A percentile compares a stretch with the other conserved stretches of the same genome.
Conservation (phyloP, 2,113 vertebrate genomes). For the Paradisaea rubra region DNA sequence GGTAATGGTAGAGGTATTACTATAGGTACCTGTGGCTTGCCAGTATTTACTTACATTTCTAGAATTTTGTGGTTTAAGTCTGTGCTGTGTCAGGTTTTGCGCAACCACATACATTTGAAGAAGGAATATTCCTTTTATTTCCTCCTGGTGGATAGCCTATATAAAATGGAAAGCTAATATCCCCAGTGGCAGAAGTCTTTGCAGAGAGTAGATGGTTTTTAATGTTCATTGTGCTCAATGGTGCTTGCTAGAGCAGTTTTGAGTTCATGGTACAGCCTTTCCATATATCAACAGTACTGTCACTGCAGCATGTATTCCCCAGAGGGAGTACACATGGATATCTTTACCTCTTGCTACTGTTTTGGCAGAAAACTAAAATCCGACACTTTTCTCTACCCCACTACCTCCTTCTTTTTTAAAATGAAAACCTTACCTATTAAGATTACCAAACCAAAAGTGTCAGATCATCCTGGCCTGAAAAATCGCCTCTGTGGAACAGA, state of each 20-base stretch:
- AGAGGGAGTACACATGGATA: not conserved
- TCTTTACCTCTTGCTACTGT: not conserved
- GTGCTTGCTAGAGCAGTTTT: not conserved
- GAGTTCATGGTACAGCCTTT: not conserved
- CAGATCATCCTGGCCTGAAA: not conserved
- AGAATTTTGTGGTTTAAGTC: not conserved
- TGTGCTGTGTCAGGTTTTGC: not conserved
- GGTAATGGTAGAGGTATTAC: not conserved
- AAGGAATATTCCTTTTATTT: not conserved
- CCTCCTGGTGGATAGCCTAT: not conserved
- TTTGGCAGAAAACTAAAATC: not conserved
- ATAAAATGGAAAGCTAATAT: not conserved
- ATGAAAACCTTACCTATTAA: not conserved
- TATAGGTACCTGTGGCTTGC: not conserved
- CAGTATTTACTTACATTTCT: not conserved
- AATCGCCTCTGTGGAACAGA: not conserved
- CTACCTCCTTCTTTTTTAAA: not conserved
- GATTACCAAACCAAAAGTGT: not conserved
- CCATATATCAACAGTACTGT: not conserved
- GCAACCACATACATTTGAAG: not conserved
- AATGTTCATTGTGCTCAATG: not conserved
- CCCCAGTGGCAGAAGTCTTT: not conserved
- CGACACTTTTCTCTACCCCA: rapidly evolving
- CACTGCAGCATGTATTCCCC: not conserved
- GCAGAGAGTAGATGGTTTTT: not conserved